Percentiles rank a stretch among this genome's conserved stretches.
Conservation (phyloP, 2,888 invertebrate genomes). For the Anarsia innoxiella region DNA sequence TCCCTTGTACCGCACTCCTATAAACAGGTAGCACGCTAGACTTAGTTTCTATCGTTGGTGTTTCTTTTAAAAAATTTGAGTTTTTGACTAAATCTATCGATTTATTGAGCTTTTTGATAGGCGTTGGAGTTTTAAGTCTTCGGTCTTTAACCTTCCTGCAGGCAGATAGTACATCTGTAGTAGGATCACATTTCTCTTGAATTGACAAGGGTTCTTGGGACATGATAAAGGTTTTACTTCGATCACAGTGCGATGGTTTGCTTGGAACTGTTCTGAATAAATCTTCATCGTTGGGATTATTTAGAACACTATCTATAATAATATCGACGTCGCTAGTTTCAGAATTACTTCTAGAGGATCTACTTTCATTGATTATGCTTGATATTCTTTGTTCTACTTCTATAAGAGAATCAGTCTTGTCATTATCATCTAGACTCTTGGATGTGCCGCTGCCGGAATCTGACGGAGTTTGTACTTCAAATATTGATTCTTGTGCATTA, state of each 20-base stretch:
- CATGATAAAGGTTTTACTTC: constrained; percentile 57
- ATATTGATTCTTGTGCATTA: constrained; percentile 43
- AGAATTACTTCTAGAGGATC: constrained; percentile 66
- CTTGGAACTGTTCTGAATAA: constrained; percentile 34
- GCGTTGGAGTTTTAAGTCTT: constrained; percentile 47
- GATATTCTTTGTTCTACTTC: constrained; percentile 69
- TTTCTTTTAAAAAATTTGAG: constrained; percentile 36
- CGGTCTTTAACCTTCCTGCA: constrained; percentile 50
- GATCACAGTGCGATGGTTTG: constrained; percentile 39
- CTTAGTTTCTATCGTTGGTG: constrained; percentile 39
- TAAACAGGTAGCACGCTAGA: constrained; percentile 58
- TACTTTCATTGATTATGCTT: constrained; percentile 62
- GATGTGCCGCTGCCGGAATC: constrained; percentile 63
- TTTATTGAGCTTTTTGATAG: constrained; percentile 53
- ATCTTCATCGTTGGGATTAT: constrained; percentile 38
- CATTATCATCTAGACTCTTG: constrained; percentile 48
- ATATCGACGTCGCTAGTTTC: constrained; percentile 64
- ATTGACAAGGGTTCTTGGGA: constrained; percentile 30
- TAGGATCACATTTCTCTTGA: constrained; percentile 33
- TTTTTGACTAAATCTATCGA: constrained; percentile 46
- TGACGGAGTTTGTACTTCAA: constrained; percentile 57
- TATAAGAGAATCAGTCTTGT: constrained; percentile 52
- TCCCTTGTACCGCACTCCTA: constrained; percentile 45
- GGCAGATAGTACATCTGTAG: constrained; percentile 25
- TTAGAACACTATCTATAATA: constrained; percentile 53